Base-by-base conservation (phyloP, 2,113 vertebrate species). In the Numenius arquata region DNA sequence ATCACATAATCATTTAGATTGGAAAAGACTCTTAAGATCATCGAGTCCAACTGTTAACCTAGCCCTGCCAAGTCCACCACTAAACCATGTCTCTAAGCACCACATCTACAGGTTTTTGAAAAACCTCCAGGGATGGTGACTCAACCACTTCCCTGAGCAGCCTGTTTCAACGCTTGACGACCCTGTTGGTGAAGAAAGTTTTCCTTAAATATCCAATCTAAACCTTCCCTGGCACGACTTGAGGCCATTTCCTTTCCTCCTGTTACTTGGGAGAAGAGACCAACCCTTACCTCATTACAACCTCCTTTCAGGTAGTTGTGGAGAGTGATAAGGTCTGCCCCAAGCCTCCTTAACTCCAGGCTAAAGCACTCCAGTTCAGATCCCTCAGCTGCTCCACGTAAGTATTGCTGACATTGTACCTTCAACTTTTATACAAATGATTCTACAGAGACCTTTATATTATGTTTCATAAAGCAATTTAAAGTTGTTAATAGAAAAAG, bases 21-120 rank as follows among this genome's bases (percentile, higher is more conserved):
- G 48, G 52, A 63, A 79, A 90, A 80, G 8, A 27, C 19, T 19
- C 15, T 75, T 32, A 84, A 71, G 19, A 73, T n/a, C 67, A 40
- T 32, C 0, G 0, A 53, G 27, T 36, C 21, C 8, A 66, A 12
- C 5, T 0, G 0, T 32, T 12, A 71, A 59, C 7, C 34, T 32
- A 74, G 7, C 55, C 40, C 15, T 58, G 79, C 11, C 63, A 70
- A 50, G 14, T 30, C n/a, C 50, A 78, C 11, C 27, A n/a, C 20
- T 56, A 85, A 73, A 66, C 19, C 47, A 19, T 0, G 14, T 27
- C 26, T 30, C 17, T 8, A 38, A 34, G 18, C 20, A 4, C 20
- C 43, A 19, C 7, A 27, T 55, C 34, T 40, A 26, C 23, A 34
- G 1, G 7, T 15, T n/a, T 85, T 68, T 36, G 47, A 48, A 68